Evolutionary conservation across 2,797 vertebrate genomes (phyloP), one percentile per base, ranked within the genome.

Genomic region (Hoplostethus atlanticus): DNA sequence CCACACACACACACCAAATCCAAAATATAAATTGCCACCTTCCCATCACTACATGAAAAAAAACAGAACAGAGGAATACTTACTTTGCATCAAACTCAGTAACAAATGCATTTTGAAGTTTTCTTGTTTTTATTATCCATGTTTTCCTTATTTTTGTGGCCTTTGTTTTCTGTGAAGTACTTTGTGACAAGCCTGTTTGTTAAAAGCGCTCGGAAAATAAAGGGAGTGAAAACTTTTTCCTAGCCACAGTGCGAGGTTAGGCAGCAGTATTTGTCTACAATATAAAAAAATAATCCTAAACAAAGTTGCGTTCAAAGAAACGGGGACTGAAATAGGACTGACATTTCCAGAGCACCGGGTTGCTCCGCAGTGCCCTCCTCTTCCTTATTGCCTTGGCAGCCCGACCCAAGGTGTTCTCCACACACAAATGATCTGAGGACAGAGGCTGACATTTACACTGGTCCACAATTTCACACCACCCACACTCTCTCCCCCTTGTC

Each of bases 361-460:
- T 87, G 68, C 79, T 82, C 63, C 51, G 47, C 74, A 76, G 69
- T 55, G 46, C 52, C 64, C 64, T 76, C 81, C 75, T 64, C 63
- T 71, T 64, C 61, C 78, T 84, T 61, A 78, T 78, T 85, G 84
- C 78, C 64, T 58, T 71, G 71, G 82, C 76, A 56, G 76, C 51
- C 79, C 76, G 77, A 88, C 80, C 87, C 71, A 55, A 71, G 67
- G 73, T 68, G 36, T 59, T 76, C 69, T 79, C 73, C 73, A 69
- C 82, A 73, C 71, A 28, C 46, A 87, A 79, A 77, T 75, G 84
- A 93, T 87, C 83, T 73, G 81, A 89, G 81, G 81, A 87, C 80
- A 77, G 83, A 84, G 40, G 75, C 79, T 93, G 92, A 87, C 91
- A 93, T 92, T 93, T 92, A 80, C 80, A 86, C 80, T 89, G 82